Base-by-base conservation (phyloP, 2,797 vertebrate genomes). In the Parotocinclus haroldoi region DNA sequence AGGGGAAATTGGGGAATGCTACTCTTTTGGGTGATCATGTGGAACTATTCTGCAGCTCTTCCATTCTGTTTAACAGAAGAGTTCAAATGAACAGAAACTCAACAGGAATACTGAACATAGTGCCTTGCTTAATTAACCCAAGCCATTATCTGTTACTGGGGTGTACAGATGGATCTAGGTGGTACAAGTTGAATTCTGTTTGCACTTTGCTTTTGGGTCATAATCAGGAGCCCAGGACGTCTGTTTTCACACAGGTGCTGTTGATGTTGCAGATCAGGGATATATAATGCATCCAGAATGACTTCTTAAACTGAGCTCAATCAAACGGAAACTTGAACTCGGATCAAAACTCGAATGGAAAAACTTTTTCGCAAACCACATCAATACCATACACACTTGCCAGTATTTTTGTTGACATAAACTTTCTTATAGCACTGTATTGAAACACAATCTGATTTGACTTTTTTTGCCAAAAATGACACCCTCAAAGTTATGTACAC, bases 61-160 rank as follows among this genome's bases (percentile, higher is more conserved):
- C 11, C 57, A 65, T 9, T 40, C 11, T 37, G 50, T 38, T 11
- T 18, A 12, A 61, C 37, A 54, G 36, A 14, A 40, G 10, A 11
- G 48, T 52, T 62, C 57, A 55, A 16, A 40, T 45, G 38, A 66
- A 63, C 46, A 46, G 44, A 66, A 66, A 58, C 60, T 64, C 44
- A 37, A 69, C 42, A 65, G 73, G 68, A 68, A 67, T 75, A 61
- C 66, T 53, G 66, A 75, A 73, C 71, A 72, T 73, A 73, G 78
- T 79, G 78, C 78, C 78, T 79, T 79, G 73, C 69, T 66, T 54
- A 57, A 75, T 67, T 46, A 53, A 60, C 54, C 46, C 54, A 57
- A 72, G 64, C 70, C 70, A 52, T 11, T 27, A 27, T 27, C 27
- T 27, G 27, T 27, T 2, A 27, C 27, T 27, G 27, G 27, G 27